Evolutionary conservation across 2,888 invertebrate species (phyloP), one percentile per base, ranked within the genome.

Genomic region (Formica aserva): DNA sequence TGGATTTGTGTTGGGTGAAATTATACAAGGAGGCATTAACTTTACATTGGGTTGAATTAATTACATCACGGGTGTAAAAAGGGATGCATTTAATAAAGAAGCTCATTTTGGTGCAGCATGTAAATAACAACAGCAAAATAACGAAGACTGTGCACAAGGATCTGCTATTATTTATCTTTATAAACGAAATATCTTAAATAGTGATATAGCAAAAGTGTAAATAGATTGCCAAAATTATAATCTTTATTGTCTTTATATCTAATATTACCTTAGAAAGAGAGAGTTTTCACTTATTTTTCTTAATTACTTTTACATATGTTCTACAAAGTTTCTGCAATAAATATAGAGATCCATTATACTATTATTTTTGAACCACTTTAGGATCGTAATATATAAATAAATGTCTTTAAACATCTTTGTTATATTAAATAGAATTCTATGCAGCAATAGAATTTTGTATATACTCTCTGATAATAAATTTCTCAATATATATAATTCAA

Each of bases 51-150:
- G 93, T 90, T 92, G 87, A 86, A 89, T 88, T 90, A 89, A 91
- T 88, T 85, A 69, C 71, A 83, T 89, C 87, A 86, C 91, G 89
- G 92, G 90, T 92, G 91, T 92, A 91, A 87, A 91, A 92, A 92
- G 85, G 86, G 85, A 88, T 87, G 74, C 77, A 92, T 89, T 26
- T 92, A 93, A 92, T 92, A 88, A 86, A 89, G 85, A 90, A 86
- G 85, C 84, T 91, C 87, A 88, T 89, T 88, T 91, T 93, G 93
- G 93, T 93, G 90, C 91, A 93, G 94, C 94, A 94, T 94, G 94
- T 94, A 93, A 94, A 94, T 94, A 94, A 94, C 93, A 92, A 92
- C 87, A 90, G 87, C 87, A 67, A 80, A 88, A 63, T 75, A 76
- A 85, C 66, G 86, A 85, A 90, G 91, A 92, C 89, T 92, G 91